Conservation (phyloP, 2,113 vertebrate species). For the Phalacrocorax brasilianus region DNA sequence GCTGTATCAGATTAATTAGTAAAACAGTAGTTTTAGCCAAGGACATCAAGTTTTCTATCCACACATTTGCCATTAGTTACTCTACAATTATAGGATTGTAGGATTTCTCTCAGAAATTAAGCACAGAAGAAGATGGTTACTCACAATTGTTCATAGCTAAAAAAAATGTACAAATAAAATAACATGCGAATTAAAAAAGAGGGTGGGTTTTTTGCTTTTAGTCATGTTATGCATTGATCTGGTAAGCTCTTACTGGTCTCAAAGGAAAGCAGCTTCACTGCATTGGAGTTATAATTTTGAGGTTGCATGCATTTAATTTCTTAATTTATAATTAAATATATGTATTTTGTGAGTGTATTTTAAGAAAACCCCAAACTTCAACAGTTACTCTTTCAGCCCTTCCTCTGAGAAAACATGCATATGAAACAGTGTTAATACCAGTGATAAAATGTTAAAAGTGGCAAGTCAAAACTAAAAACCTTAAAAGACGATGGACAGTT, state of each 20-base stretch:
- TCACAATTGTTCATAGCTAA: background rate
- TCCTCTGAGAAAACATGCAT: constrained; percentile 54
- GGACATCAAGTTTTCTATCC: constrained; percentile 5
- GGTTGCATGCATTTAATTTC: constrained; percentile 56
- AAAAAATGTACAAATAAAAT: background rate
- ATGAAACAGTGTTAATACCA: constrained; percentile 54
- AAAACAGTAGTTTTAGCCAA: constrained; percentile 34
- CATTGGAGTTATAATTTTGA: constrained; percentile 65
- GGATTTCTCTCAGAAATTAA: background rate
- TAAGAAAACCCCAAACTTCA: constrained; percentile 1
- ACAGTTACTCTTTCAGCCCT: constrained; percentile 48
- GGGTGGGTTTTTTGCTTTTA: background rate
- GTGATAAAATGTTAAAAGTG: constrained; percentile 60
- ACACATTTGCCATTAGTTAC: constrained; percentile 9
- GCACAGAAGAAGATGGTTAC: background rate
- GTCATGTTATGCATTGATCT: constrained; percentile 41
- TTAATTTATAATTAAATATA: constrained; percentile 59
- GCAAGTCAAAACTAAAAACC: constrained; percentile 57
- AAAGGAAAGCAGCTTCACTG: constrained; percentile 59
- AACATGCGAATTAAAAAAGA: background rate
- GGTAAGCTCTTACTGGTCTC: constrained; percentile 55
- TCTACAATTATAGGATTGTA: background rate
- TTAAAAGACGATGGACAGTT: constrained; percentile 31
- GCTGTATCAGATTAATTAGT: constrained; percentile 71
- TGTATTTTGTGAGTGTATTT: constrained; percentile 35